phyloP scores from a whole-genome alignment of 1,140 invertebrate species.

The Acromyrmex charruanus region DNA sequence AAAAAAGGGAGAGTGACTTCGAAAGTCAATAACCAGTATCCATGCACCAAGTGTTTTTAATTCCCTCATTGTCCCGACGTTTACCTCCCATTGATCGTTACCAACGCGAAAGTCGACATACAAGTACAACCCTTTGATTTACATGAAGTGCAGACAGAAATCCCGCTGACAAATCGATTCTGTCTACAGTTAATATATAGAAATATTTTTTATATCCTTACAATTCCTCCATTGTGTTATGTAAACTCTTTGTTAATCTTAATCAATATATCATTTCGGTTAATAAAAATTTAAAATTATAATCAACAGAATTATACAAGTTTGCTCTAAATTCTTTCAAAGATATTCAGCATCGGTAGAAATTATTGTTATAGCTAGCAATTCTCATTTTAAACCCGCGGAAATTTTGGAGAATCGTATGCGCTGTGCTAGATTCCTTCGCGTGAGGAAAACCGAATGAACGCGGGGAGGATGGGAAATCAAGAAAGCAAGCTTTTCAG shows the following conservation, averaged over 20 bases:
- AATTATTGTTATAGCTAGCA: conserved; percentile 32
- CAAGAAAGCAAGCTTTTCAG: conserved; percentile 39
- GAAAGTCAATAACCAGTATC: conserved; percentile 76
- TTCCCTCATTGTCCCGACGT: conserved; percentile 61
- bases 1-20: conserved; percentile 76
- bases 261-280: background rate
- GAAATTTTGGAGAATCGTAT: conserved; percentile 19
- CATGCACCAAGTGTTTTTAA: conserved; percentile 64
- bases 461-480: conserved; percentile 5
- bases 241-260: background rate
- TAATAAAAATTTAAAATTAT: background rate
- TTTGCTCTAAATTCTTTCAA: background rate
- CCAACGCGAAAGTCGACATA: conserved; percentile 14
- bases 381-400: conserved; percentile 19
- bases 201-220: background rate
- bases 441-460: conserved; percentile 32
- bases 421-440: conserved; percentile 38
- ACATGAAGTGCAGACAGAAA: background rate
- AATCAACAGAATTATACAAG: background rate
- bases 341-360: background rate
- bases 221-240: background rate
- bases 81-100: conserved; percentile 46
- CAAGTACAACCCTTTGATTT: conserved; percentile 13
- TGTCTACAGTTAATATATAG: background rate
- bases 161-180: background rate